Base-by-base conservation (phyloP, 2,888 invertebrate species). In the Perizoma affinitatum region DNA sequence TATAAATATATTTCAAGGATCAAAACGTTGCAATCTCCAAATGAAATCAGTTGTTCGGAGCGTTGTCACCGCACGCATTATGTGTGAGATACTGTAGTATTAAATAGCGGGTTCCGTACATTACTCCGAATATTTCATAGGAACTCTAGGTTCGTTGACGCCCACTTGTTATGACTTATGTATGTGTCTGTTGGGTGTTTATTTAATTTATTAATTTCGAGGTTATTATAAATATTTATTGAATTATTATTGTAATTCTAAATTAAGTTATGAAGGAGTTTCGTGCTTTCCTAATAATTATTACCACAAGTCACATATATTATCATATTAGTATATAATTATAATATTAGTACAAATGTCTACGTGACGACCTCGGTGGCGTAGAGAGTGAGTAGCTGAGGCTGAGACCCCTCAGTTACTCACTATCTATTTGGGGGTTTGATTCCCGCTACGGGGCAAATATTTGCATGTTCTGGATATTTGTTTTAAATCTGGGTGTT, bases 1-100 rank as follows among this genome's bases (percentile, higher is more conserved):
- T 22, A 3, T 22, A 22, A 22, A 22, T 22, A 22, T 22, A 2
- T 38, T 6, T 9, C 22, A 50, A 50, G n/a, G 33, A 50, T 50
- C 50, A 50, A 50, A 22, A 22, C 38, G 6, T 4, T 41, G 22
- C 40, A 40, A 40, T 50, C 50, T 41, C 22, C n/a, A 22, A n/a
- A 40, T 50, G 41, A 50, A 22, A 50, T 50, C 22, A 44, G 44
- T 22, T 44, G 44, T 44, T 6, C 44, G 22, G 46, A 54, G 74
- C 68, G 83, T 86, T 90, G 90, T 90, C 89, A 88, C 75, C 76
- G 82, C 83, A 86, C 89, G 84, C 90, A 90, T 90, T 90, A 90
- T 82, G 79, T 78, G 87, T 90, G 87, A 90, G 86, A 88, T 90
- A 90, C 80, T 82, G 82, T 77, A 5, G 47, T 48, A 51, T 43